Conservation (phyloP, 1,140 invertebrate species). For the Nasonia longicornis region DNA sequence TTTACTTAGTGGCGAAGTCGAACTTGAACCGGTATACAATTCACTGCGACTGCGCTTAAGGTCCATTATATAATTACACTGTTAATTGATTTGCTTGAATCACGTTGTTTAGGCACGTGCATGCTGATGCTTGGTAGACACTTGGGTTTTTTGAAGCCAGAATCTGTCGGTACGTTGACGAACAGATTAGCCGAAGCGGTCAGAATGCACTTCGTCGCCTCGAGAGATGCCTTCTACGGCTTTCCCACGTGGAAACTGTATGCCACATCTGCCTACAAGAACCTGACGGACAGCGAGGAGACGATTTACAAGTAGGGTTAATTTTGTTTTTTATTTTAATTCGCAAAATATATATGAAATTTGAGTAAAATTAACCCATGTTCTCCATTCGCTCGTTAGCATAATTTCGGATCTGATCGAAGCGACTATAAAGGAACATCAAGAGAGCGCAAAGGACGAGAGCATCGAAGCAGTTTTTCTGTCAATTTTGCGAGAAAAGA, state of each 20-base stretch:
- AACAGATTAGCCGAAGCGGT: conserved; percentile 76
- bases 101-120: conserved; percentile 73
- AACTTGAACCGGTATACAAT: too few relatives aligned
- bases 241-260: conserved; percentile 86
- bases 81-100: too few relatives aligned
- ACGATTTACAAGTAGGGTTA: conserved; percentile 77
- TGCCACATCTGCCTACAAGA: conserved; percentile 78
- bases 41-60: too few relatives aligned
- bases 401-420: conserved; percentile 85
- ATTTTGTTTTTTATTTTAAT: not conserved
- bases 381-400: conserved; percentile 61
- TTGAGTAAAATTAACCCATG: not conserved
- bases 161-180: conserved; percentile 65
- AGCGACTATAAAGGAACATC: conserved; percentile 70
- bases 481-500: conserved; percentile 78
- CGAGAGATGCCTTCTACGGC: conserved; percentile 84
- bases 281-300: conserved; percentile 81
- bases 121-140: conserved; percentile 81
- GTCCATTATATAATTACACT: too few relatives aligned
- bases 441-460: conserved; percentile 66
- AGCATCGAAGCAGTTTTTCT: conserved; percentile 80
- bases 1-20: too few relatives aligned
- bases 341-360: not conserved
- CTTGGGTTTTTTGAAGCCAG: conserved; percentile 81
- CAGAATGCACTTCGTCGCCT: conserved; percentile 80